phyloP scores from a whole-genome alignment of 2,888 invertebrate species.

The Coleophora deauratella region DNA sequence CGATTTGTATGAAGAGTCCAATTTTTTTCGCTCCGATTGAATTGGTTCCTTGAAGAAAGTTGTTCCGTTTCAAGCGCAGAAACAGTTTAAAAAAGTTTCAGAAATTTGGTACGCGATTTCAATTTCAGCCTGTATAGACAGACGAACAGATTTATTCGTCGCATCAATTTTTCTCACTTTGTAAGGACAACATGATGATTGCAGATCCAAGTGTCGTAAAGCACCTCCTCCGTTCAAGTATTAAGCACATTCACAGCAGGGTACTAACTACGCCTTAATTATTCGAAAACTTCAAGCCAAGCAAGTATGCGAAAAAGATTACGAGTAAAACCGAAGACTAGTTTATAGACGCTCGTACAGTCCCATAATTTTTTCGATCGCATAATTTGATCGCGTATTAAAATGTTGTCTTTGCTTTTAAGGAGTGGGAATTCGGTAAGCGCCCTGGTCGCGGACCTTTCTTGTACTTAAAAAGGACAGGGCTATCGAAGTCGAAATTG shows the following conservation, averaged over 20 bases:
- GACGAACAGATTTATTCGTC: no score
- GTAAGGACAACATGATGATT: constrained; percentile 3
- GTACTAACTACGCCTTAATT: constrained; percentile 7
- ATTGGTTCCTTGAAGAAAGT: no score
- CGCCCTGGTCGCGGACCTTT: no score
- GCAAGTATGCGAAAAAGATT: constrained; percentile 9
- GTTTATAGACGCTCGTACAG: constrained; percentile 38
- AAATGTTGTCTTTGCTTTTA: constrained; percentile 60
- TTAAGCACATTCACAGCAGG: constrained; percentile 9
- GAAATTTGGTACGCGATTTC: no score
- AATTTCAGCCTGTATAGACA: no score
- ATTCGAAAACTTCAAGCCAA: constrained; percentile 16
- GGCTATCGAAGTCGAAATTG: no score
- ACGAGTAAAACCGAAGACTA: constrained; percentile 38
- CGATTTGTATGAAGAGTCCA: no score
- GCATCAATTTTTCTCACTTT: background rate
- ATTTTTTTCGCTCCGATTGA: no score
- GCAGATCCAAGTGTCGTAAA: constrained; percentile 4
- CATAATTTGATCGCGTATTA: constrained; percentile 43
- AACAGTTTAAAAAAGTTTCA: no score
- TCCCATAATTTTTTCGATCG: constrained; percentile 43
- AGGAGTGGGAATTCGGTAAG: constrained; percentile 54
- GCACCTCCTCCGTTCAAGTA: constrained; percentile 5
- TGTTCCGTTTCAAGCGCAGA: no score
- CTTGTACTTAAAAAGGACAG: no score